phyloP scores from a whole-genome alignment of 2,113 vertebrate genomes.

The Engraulis encrasicolus region DNA sequence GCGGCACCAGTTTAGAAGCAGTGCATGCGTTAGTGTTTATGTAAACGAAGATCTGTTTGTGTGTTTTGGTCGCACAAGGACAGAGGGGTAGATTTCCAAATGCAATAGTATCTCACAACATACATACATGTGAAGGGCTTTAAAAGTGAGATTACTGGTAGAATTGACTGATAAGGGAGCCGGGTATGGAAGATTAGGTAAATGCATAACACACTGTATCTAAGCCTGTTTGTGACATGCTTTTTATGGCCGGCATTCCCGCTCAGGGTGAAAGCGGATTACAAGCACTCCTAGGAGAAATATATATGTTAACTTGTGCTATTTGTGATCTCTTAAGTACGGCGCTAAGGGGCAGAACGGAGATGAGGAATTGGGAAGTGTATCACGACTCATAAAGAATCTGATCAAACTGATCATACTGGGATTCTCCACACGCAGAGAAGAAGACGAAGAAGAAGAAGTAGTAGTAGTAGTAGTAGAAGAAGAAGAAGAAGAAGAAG shows the following conservation, averaged over 20 bases:
- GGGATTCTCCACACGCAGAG: neutral
- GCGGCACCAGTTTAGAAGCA: neutral
- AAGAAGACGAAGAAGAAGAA: neutral
- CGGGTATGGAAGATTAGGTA: neutral
- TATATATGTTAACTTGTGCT: conserved; percentile 15
- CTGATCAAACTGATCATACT: neutral
- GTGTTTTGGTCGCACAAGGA: neutral
- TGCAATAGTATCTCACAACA: neutral
- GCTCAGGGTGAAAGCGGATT: conserved; percentile 7
- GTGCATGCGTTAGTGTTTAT: neutral
- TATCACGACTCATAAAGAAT: neutral
- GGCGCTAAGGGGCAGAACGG: neutral
- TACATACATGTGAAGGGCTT: neutral
- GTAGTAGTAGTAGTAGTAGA: neutral
- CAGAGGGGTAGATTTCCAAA: conserved; percentile 7
- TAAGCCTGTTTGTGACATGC: conserved; percentile 21
- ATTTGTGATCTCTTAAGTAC: neutral
- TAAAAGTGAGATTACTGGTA: neutral
- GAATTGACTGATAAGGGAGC: neutral
- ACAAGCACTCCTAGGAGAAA: conserved; percentile 13
- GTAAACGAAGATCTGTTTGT: conserved; percentile 10
- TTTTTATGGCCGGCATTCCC: conserved; percentile 15
- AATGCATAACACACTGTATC: conserved; percentile 7
- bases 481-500: neutral
- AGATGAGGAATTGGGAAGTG: neutral